Conservation (phyloP, 2,113 vertebrate genomes). For the Patagioenas fasciata region DNA sequence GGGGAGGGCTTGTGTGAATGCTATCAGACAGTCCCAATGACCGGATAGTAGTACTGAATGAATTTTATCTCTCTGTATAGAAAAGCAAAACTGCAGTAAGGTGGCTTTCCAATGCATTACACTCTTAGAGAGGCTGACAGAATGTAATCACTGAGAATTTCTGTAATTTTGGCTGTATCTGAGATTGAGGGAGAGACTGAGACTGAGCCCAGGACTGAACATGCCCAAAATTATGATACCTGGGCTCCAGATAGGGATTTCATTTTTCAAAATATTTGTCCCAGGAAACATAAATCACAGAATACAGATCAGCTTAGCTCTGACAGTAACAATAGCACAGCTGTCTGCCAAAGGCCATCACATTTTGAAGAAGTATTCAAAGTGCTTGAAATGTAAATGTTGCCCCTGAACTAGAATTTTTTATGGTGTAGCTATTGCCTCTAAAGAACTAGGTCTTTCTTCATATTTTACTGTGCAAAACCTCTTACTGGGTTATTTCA, state of each 20-base stretch:
- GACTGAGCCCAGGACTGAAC: neutral
- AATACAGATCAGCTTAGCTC: neutral
- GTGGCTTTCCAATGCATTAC: neutral
- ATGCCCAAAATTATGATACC: neutral
- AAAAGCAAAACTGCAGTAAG: neutral
- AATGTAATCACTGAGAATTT: neutral
- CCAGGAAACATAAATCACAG: neutral
- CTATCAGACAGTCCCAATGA: neutral
- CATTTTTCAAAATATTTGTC: conserved; percentile 5
- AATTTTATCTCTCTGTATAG: neutral
- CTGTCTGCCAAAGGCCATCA: neutral
- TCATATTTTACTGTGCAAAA: neutral
- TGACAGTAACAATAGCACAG: neutral
- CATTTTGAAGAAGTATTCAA: neutral
- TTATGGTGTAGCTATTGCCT: neutral
- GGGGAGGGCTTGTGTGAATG: neutral
- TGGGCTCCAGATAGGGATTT: neutral
- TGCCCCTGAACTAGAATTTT: neutral
- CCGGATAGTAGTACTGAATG: neutral
- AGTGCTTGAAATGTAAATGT: neutral
- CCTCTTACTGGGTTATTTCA: neutral
- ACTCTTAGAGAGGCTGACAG: neutral
- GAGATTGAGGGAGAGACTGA: neutral
- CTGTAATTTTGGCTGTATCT: neutral
- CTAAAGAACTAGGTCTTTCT: neutral